phyloP scores from a whole-genome alignment of 2,113 vertebrate genomes.

The Marcusenius ussheri region DNA sequence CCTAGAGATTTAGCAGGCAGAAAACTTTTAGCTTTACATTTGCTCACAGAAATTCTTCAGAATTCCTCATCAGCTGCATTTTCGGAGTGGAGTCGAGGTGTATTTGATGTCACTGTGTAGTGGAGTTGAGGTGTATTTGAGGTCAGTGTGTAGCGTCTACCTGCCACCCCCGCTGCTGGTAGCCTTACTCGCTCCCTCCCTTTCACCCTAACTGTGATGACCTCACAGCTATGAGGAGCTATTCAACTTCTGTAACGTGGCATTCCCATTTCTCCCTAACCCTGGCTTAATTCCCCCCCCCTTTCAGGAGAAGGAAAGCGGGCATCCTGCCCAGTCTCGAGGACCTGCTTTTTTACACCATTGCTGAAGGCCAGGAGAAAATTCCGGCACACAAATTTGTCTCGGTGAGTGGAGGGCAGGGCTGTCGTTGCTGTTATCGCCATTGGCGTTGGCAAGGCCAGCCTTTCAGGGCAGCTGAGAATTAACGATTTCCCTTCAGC shows the following conservation, averaged over 20 bases:
- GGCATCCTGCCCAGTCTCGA: conserved; percentile 94
- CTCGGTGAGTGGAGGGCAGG: conserved; percentile 70
- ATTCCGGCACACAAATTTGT: conserved; percentile 97
- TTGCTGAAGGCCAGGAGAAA: conserved; percentile 96
- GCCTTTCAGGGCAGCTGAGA: not conserved
- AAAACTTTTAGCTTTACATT: not conserved
- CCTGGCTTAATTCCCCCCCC: conserved; percentile 21
- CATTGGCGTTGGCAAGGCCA: not conserved
- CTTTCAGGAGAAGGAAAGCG: conserved; percentile 80
- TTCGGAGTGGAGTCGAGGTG: not conserved
- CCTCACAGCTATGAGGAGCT: not conserved
- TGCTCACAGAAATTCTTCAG: not conserved
- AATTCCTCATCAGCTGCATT: not conserved
- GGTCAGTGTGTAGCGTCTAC: not conserved
- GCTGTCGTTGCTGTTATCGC: not conserved
- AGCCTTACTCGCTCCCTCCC: not conserved
- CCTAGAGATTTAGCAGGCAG: not conserved
- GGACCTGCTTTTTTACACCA: conserved; percentile 97
- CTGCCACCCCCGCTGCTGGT: not conserved
- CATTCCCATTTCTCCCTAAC: not conserved
- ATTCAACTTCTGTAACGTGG: not conserved
- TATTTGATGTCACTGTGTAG: not conserved
- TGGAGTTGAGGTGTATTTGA: not conserved
- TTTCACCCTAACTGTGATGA: not conserved
- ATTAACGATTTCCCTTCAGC: not conserved